These are phyloP conservation scores for Agriopis leucophaearia DNA, from an alignment of 2,888 invertebrate genomes.

Conservation along the genomic window DNA sequence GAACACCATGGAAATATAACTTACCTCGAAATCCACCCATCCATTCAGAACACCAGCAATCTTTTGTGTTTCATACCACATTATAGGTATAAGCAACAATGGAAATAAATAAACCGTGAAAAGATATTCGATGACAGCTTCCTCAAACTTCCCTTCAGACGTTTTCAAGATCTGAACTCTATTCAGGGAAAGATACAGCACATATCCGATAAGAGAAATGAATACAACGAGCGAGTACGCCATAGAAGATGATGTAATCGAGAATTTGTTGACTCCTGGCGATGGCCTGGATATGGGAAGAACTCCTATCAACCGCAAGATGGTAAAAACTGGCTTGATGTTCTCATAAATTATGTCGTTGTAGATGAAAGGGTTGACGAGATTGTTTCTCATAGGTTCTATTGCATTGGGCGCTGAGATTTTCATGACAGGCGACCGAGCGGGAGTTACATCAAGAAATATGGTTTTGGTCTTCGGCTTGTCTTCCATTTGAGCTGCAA, in stretches of 20 bases:
- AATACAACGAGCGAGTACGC: constrained; percentile 86
- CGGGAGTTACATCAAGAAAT: constrained; percentile 77
- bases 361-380: constrained; percentile 65
- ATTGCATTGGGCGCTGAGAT: constrained; percentile 65
- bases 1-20: neutral
- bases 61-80: constrained; percentile 90
- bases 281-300: constrained; percentile 86
- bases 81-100: constrained; percentile 87
- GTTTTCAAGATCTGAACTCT: constrained; percentile 87
- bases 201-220: constrained; percentile 80
- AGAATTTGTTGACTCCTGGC: constrained; percentile 80
- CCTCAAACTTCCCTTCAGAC: constrained; percentile 90
- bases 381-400: constrained; percentile 68
- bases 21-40: constrained; percentile 90
- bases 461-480: constrained; percentile 69
- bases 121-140: constrained; percentile 91
- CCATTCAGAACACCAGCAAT: constrained; percentile 87
- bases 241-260: constrained; percentile 84
- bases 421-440: constrained; percentile 63
- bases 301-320: constrained; percentile 86
- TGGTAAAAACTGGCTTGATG: constrained; percentile 76
- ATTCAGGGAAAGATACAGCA: constrained; percentile 87
- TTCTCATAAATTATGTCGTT: constrained; percentile 80
- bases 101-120: constrained; percentile 91
- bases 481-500: constrained; percentile 62